Conservation (phyloP, 2,888 invertebrate species). For the Leucoma salicis region DNA sequence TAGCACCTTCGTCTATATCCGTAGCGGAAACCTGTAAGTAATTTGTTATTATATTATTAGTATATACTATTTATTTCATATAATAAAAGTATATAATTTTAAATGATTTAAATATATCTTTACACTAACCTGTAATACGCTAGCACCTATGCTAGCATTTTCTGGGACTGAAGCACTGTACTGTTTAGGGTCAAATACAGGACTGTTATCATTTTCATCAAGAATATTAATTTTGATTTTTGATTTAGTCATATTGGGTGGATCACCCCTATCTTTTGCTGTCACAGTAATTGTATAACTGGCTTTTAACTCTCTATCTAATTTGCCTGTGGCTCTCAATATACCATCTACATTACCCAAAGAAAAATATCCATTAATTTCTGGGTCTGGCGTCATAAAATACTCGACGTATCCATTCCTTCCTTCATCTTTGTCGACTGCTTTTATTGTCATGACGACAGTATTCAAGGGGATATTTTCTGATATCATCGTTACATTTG, state of each 20-base stretch:
- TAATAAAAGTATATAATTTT: neutral
- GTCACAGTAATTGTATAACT: conserved; percentile 89
- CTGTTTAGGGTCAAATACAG: conserved; percentile 93
- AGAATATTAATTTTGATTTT: conserved; percentile 88
- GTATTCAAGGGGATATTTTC: conserved; percentile 94
- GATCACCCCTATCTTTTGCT: conserved; percentile 95
- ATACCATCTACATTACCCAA: conserved; percentile 94
- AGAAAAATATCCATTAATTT: conserved; percentile 86
- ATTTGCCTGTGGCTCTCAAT: conserved; percentile 90
- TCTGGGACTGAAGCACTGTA: conserved; percentile 95
- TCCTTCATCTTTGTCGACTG: conserved; percentile 94
- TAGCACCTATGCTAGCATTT: conserved; percentile 96
- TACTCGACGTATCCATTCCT: conserved; percentile 96
- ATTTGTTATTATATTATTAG: neutral
- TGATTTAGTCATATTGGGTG: conserved; percentile 86
- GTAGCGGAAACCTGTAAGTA: conserved; percentile 89
- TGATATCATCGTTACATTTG: conserved; percentile 88
- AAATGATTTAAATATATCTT: neutral
- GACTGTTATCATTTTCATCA: conserved; percentile 95
- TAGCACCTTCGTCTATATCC: conserved; percentile 93
- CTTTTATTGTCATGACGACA: conserved; percentile 94
- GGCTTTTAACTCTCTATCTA: conserved; percentile 91
- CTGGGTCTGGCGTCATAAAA: conserved; percentile 86
- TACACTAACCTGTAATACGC: conserved; percentile 88
- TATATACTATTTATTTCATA: neutral